Evolutionary conservation across 2,113 vertebrate genomes (phyloP).

Genomic region (Rhodinocichla rosea): DNA sequence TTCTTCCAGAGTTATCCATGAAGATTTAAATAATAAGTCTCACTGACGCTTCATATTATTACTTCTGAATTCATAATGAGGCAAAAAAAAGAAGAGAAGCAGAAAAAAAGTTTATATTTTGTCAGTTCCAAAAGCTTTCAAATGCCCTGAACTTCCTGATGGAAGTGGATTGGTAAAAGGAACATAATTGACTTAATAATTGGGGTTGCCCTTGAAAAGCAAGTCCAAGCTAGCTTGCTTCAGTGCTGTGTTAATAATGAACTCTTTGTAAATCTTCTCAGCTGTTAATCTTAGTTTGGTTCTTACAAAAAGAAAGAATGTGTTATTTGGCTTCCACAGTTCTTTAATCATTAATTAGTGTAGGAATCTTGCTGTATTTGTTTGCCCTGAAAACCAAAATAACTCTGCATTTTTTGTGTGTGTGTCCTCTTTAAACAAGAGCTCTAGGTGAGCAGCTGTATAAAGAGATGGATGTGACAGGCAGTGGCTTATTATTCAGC

Average conservation of each 20-base stretch:
- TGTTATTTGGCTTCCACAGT: background rate
- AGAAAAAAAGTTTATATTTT: background rate
- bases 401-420: background rate
- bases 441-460: background rate
- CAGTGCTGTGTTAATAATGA: slow-evolving; percentile 20
- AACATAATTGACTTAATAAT: slow-evolving; percentile 24
- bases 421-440: background rate
- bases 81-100: background rate
- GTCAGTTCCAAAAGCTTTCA: background rate
- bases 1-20: background rate
- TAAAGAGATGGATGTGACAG: background rate
- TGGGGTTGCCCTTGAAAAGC: slow-evolving; percentile 27
- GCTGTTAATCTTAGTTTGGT: background rate
- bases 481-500: background rate
- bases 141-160: background rate
- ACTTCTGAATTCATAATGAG: slow-evolving; percentile 1
- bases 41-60: background rate
- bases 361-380: background rate
- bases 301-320: background rate
- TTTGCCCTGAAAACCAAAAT: background rate
- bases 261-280: slow-evolving; percentile 23
- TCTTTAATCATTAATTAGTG: background rate
- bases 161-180: background rate
- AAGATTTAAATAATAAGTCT: background rate
- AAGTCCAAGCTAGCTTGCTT: background rate